Evolutionary conservation across 2,888 invertebrate genomes (phyloP).

Genomic region (Nezara viridula): DNA sequence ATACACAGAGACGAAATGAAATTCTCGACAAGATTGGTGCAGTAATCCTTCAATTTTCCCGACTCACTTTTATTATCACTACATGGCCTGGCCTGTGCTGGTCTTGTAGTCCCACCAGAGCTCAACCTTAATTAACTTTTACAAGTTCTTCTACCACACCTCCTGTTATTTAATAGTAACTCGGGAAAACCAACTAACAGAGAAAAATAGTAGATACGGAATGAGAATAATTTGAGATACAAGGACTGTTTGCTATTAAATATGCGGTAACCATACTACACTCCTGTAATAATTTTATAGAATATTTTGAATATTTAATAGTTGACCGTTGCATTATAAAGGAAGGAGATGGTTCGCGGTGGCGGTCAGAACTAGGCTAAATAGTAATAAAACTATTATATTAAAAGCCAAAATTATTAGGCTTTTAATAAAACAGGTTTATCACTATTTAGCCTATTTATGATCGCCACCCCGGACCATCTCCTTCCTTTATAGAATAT

Average conservation of each 20-base stretch:
- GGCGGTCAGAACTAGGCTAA: too few relatives aligned
- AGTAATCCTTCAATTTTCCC: background rate
- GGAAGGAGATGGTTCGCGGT: too few relatives aligned
- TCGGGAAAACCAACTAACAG: background rate
- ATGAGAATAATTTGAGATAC: background rate
- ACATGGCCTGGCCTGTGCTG: background rate
- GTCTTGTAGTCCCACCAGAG: background rate
- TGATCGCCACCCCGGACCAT: too few relatives aligned
- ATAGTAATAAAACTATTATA: too few relatives aligned
- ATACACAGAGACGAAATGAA: background rate
- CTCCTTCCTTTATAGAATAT: too few relatives aligned
- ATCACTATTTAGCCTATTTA: too few relatives aligned
- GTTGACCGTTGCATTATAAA: too few relatives aligned
- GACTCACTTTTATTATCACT: background rate
- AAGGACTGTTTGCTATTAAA: background rate
- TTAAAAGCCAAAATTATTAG: too few relatives aligned
- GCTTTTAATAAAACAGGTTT: too few relatives aligned
- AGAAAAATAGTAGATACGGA: background rate
- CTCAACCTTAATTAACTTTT: background rate
- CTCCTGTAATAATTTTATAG: too few relatives aligned
- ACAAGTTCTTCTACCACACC: background rate
- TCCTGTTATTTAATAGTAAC: background rate
- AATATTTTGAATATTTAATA: too few relatives aligned
- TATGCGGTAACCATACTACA: too few relatives aligned
- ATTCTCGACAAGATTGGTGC: background rate